Percentiles rank a stretch among this genome's conserved stretches.
Evolutionary conservation across 2,888 invertebrate species (phyloP).

Genomic region (Lamellibrachia satsuma): DNA sequence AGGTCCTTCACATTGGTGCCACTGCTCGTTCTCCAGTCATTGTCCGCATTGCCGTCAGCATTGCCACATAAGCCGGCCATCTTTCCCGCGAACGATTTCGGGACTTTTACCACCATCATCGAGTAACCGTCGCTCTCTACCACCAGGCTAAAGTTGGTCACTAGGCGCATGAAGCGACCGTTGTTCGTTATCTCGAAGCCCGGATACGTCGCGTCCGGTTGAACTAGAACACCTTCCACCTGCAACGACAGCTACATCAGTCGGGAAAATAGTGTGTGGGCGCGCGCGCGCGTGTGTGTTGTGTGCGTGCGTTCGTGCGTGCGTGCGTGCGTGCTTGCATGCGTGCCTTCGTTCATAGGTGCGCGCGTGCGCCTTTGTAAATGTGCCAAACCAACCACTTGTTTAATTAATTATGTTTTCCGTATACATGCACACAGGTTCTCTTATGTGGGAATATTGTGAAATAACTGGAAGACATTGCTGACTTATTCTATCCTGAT

Average conservation of each 20-base stretch:
- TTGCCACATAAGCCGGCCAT: conserved; percentile 27
- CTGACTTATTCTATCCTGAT: too few species aligned
- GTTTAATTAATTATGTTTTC: too few species aligned
- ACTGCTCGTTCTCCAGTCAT: conserved; percentile 21
- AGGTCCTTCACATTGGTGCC: conserved; percentile 22
- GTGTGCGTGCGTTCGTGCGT: too few species aligned
- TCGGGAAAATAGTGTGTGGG: too few species aligned
- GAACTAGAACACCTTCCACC: conserved; percentile 21
- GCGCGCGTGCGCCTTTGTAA: too few species aligned
- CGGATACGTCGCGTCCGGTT: neutral
- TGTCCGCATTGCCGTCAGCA: neutral
- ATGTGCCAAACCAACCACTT: too few species aligned
- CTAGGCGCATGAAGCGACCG: conserved; percentile 28
- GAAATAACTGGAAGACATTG: too few species aligned
- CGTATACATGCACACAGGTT: too few species aligned
- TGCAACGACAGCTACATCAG: neutral
- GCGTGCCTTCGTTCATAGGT: neutral
- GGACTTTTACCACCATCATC: conserved; percentile 22
- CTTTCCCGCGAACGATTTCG: conserved; percentile 3
- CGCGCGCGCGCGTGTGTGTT: too few species aligned
- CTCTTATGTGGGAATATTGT: too few species aligned
- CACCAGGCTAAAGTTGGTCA: conserved; percentile 29
- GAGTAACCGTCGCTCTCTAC: conserved; percentile 29
- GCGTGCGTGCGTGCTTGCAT: neutral
- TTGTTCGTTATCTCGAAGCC: conserved; percentile 25